phyloP scores from a whole-genome alignment of 2,888 invertebrate species.

The Dimorphilus gyrociliatus region DNA sequence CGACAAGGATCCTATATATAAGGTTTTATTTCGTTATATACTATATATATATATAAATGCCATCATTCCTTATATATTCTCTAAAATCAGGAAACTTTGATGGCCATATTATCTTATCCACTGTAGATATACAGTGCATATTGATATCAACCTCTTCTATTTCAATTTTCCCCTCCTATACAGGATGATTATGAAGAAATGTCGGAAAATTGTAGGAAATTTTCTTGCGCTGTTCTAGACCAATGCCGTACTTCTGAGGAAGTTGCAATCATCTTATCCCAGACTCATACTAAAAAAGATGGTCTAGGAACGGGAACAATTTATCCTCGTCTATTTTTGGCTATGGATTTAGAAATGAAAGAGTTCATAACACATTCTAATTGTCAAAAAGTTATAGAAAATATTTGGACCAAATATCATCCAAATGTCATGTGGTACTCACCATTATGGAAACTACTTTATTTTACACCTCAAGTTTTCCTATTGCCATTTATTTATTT shows the following conservation, averaged over 20 bases:
- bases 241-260: conserved; percentile 3
- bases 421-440: conserved; percentile 6
- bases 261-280: neutral
- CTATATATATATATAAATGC: too few species aligned
- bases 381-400: conserved; percentile 7
- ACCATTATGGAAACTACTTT: neutral
- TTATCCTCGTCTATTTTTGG: neutral
- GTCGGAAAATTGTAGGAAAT: neutral
- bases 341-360: neutral
- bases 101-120: too few species aligned
- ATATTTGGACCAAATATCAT: conserved; percentile 6
- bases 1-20: conserved; percentile 1
- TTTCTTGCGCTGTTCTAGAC: neutral
- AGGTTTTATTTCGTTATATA: too few species aligned
- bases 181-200: conserved; percentile 1
- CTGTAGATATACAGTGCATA: too few species aligned
- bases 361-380: conserved; percentile 6
- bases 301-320: neutral
- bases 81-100: too few species aligned
- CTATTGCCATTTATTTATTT: conserved; percentile 6
- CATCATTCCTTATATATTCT: too few species aligned
- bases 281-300: neutral
- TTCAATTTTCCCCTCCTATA: too few species aligned
- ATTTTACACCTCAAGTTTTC: conserved; percentile 5
- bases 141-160: too few species aligned